Conservation (phyloP, 2,113 vertebrate genomes). For the Leiothrix lutea region DNA sequence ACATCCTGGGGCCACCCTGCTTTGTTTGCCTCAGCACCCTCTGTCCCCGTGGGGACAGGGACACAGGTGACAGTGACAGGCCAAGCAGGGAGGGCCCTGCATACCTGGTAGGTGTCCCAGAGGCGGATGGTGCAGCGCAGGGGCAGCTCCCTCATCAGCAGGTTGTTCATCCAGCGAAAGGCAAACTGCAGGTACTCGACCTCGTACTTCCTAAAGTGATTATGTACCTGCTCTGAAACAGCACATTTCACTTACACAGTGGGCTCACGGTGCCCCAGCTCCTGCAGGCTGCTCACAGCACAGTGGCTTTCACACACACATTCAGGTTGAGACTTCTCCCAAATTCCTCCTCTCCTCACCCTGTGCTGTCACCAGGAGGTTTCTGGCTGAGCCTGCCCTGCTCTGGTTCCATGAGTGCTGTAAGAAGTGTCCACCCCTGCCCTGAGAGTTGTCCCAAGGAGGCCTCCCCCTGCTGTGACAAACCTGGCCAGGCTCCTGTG, state of each 20-base stretch:
- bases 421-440: background rate
- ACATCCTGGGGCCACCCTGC: background rate
- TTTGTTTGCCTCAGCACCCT: background rate
- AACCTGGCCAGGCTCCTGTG: background rate
- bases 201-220: slow-evolving; percentile 89
- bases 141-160: slow-evolving; percentile 90
- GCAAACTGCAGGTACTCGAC: slow-evolving; percentile 93
- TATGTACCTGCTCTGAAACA: slow-evolving; percentile 88
- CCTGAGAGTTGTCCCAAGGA: background rate
- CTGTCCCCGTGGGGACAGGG: fast-evolving
- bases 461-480: background rate
- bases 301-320: fast-evolving
- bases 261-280: background rate
- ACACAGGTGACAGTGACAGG: background rate
- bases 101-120: slow-evolving; percentile 93
- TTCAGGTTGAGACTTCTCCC: background rate
- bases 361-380: background rate
- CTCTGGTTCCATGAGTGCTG: fast-evolving
- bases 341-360: background rate
- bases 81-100: background rate
- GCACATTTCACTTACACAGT: slow-evolving; percentile 31
- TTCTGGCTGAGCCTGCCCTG: background rate
- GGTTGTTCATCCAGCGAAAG: slow-evolving; percentile 91
- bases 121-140: slow-evolving; percentile 91
- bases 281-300: background rate